Evolutionary conservation across 2,888 invertebrate species (phyloP).

Genomic region (Xylota segnis): DNA sequence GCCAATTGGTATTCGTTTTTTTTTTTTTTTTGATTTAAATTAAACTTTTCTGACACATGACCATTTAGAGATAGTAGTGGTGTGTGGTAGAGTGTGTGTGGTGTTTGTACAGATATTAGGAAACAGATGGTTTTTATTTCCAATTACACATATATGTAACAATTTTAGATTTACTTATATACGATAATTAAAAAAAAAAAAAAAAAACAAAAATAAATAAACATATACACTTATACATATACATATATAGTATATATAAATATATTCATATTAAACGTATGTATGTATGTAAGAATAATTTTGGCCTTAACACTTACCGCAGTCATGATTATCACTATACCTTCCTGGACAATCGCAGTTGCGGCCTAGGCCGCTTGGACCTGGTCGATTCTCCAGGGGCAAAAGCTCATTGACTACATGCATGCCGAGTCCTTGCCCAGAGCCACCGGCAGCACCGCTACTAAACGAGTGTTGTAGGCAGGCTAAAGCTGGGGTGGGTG

Average conservation of each 20-base stretch:
- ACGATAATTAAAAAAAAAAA: slow-evolving; percentile 1
- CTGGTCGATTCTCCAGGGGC: slow-evolving; percentile 24
- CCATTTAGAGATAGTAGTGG: slow-evolving; percentile 4
- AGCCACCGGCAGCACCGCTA: slow-evolving; percentile 13
- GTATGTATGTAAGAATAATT: too few species aligned
- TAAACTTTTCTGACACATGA: slow-evolving; percentile 10
- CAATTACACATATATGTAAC: slow-evolving; percentile 11
- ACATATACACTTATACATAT: not conserved
- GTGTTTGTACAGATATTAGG: slow-evolving; percentile 1
- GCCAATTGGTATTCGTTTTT: slow-evolving; percentile 23
- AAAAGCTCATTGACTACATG: slow-evolving; percentile 44
- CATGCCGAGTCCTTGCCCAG: slow-evolving; percentile 39
- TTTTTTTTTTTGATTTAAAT: not conserved
- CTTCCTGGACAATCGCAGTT: slow-evolving; percentile 34
- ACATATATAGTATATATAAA: too few species aligned
- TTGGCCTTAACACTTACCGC: slow-evolving; percentile 67
- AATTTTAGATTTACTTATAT: slow-evolving; percentile 11
- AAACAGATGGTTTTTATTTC: not conserved
- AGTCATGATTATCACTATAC: slow-evolving; percentile 49
- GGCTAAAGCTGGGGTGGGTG: slow-evolving; percentile 49
- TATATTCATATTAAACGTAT: too few species aligned
- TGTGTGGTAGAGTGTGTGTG: not conserved
- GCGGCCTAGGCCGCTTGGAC: slow-evolving; percentile 27
- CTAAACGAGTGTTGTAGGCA: slow-evolving; percentile 34
- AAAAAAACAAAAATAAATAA: not conserved